Conservation (phyloP, 2,113 vertebrate species). For the Cinclus mexicanus region DNA sequence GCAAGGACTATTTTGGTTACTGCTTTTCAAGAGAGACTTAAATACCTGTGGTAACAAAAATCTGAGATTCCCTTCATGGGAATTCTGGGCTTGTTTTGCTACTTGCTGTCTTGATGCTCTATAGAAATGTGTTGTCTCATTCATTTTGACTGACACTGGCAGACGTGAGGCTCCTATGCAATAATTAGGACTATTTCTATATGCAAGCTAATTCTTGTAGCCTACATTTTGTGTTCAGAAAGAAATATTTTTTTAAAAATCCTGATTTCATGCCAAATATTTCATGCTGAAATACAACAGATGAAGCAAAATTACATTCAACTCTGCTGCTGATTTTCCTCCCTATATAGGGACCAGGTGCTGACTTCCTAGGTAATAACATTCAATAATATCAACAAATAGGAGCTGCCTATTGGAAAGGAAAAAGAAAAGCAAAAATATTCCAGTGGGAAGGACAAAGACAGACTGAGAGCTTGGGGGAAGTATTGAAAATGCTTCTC, state of each 20-base stretch:
- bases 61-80: background rate
- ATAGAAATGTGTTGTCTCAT: background rate
- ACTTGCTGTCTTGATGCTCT: background rate
- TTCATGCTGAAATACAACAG: background rate
- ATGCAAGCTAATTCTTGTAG: background rate
- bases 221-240: background rate
- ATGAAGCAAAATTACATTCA: background rate
- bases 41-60: background rate
- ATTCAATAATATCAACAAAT: background rate
- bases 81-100: background rate
- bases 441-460: background rate
- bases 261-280: background rate
- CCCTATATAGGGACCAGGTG: background rate
- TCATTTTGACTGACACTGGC: background rate
- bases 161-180: background rate
- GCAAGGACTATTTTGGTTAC: background rate
- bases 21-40: background rate
- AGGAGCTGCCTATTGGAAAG: background rate
- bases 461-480: background rate
- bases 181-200: constrained; percentile 23
- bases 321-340: background rate
- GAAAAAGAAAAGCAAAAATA: background rate
- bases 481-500: background rate
- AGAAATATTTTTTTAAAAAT: background rate
- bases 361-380: background rate